Percentiles rank a stretch among this genome's conserved stretches.
These are phyloP conservation scores for Melangyna quadrimaculata DNA, from an alignment of 2,888 invertebrate genomes.

Conservation along the genomic window DNA sequence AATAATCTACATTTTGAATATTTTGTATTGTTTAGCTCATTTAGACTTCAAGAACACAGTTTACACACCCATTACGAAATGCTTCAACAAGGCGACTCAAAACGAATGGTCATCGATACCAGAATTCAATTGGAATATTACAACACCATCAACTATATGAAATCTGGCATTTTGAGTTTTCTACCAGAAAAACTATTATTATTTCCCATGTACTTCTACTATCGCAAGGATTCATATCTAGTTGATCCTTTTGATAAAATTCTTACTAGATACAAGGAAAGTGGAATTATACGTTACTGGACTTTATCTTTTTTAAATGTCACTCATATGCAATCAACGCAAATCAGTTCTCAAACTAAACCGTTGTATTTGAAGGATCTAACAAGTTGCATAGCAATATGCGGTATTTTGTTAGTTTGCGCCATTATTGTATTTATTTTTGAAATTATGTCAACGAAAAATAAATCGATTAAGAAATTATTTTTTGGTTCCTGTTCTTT, in stretches of 20 bases:
- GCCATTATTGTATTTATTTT: constrained; percentile 20
- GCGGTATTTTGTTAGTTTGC: constrained; percentile 24
- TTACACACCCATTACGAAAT: constrained; percentile 29
- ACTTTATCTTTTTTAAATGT: constrained; percentile 23
- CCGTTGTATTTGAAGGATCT: constrained; percentile 36
- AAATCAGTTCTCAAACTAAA: constrained; percentile 12
- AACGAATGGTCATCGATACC: constrained; percentile 52
- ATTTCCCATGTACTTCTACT: constrained; percentile 50
- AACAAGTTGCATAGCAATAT: constrained; percentile 42
- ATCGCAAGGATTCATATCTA: constrained; percentile 38
- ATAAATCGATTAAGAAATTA: neutral
- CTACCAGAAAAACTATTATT: constrained; percentile 46
- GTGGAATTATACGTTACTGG: constrained; percentile 35
- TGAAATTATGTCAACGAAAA: constrained; percentile 11
- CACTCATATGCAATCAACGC: neutral
- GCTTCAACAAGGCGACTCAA: constrained; percentile 21
- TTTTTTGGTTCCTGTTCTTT: neutral
- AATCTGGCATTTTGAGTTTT: constrained; percentile 23
- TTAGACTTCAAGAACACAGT: neutral
- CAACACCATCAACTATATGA: constrained; percentile 31
- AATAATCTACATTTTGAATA: neutral
- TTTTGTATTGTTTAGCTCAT: neutral
- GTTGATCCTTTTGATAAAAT: constrained; percentile 35
- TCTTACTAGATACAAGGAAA: constrained; percentile 4
- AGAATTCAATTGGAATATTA: constrained; percentile 51